Evolutionary conservation across 2,797 vertebrate genomes (phyloP).

Genomic region (Intellagama lesueurii): DNA sequence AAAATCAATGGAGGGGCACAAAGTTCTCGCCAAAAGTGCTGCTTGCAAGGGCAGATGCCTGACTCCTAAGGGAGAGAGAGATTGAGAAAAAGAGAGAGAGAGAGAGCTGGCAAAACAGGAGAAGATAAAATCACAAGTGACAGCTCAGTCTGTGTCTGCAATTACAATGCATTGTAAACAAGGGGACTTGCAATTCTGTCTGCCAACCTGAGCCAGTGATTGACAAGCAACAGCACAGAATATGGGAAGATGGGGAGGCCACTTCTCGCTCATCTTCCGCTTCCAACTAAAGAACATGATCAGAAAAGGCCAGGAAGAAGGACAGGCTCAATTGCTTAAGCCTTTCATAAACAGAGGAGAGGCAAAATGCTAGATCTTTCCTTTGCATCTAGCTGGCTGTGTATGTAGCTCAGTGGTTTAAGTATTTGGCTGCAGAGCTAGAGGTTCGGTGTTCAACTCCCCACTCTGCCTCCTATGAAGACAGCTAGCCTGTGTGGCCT

Average conservation of each 20-base stretch:
- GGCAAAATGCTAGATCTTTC: neutral
- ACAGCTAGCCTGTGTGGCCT: too few species aligned
- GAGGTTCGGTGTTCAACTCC: too few species aligned
- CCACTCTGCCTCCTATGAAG: too few species aligned
- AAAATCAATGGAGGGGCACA: constrained; percentile 28
- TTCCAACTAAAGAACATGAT: neutral
- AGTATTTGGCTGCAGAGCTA: too few species aligned
- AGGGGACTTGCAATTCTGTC: constrained; percentile 60
- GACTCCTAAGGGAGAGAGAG: constrained; percentile 67
- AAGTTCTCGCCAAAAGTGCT: constrained; percentile 41
- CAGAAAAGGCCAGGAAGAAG: neutral
- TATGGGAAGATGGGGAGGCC: neutral
- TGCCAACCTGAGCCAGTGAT: constrained; percentile 60
- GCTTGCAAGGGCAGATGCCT: constrained; percentile 58
- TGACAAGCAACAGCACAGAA: constrained; percentile 51
- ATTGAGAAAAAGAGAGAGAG: too few species aligned
- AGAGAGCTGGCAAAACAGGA: constrained; percentile 57
- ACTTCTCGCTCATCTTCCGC: neutral
- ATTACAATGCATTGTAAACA: constrained; percentile 78
- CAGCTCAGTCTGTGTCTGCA: constrained; percentile 69
- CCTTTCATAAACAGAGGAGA: too few species aligned
- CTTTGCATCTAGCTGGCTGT: neutral
- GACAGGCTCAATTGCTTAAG: neutral
- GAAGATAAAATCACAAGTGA: constrained; percentile 76
- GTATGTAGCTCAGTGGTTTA: too few species aligned